These are phyloP conservation scores for Chaetura pelagica DNA, from an alignment of 2,113 vertebrate species.

Conservation along the genomic window DNA sequence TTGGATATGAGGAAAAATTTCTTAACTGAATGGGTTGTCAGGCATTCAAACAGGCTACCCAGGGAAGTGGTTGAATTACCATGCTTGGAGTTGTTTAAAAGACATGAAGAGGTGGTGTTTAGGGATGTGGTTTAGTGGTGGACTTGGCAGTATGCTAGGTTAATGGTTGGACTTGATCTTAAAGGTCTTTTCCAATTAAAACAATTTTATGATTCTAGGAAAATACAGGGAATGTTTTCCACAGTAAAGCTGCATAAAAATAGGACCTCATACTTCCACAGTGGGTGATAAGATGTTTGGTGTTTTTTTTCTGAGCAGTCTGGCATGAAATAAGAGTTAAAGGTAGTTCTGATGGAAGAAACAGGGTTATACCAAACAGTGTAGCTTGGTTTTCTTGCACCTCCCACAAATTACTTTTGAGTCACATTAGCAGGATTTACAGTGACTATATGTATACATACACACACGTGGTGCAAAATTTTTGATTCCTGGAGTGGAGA, in stretches of 20 bases:
- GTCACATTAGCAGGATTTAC: neutral
- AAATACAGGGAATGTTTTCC: neutral
- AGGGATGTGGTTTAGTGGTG: no score
- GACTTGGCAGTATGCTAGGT: no score
- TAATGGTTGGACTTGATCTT: no score
- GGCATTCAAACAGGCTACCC: neutral
- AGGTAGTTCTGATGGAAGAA: neutral
- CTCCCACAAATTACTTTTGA: neutral
- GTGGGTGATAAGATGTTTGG: neutral
- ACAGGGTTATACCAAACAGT: neutral
- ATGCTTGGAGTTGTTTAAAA: neutral
- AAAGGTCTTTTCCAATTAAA: no score
- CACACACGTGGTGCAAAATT: neutral
- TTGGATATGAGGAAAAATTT: neutral
- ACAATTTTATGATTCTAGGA: no score
- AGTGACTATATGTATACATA: neutral
- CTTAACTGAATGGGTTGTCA: neutral
- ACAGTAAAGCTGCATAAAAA: neutral
- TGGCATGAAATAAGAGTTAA: neutral
- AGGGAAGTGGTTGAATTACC: neutral
- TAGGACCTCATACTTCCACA: rapidly evolving
- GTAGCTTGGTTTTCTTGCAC: neutral
- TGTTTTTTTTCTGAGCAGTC: neutral
- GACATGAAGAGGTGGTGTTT: neutral
- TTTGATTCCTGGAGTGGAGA: neutral